Percentiles rank a stretch among this genome's conserved stretches.
Evolutionary conservation across 2,113 vertebrate genomes (phyloP).

Genomic region (Gila orcuttii): DNA sequence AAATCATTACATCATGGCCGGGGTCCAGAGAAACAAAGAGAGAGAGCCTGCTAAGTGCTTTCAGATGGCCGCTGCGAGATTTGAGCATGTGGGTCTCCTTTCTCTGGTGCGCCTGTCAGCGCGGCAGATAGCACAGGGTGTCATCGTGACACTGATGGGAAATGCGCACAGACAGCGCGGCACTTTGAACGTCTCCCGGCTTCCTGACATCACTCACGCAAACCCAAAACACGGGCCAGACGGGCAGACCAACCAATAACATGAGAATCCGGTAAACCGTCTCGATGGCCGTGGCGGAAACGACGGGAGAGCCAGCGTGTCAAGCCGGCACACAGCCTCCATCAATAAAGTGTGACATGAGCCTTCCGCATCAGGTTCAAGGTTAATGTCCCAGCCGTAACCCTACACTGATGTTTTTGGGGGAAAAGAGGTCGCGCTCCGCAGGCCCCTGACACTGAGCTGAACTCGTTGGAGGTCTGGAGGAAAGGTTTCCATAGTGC

Average conservation of each 20-base stretch:
- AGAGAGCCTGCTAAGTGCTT: slow-evolving; percentile 58
- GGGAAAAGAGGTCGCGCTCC: neutral
- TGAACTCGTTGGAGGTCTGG: slow-evolving; percentile 29
- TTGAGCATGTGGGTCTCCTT: slow-evolving; percentile 50
- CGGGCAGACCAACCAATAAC: slow-evolving; percentile 34
- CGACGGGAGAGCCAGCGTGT: slow-evolving; percentile 4
- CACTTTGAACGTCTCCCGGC: slow-evolving; percentile 44
- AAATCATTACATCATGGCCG: slow-evolving; percentile 57
- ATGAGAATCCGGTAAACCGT: slow-evolving; percentile 7
- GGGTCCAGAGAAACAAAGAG: slow-evolving; percentile 27
- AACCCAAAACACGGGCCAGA: slow-evolving; percentile 44
- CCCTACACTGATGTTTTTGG: slow-evolving; percentile 16
- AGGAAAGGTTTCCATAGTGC: slow-evolving; percentile 34
- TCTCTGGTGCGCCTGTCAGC: slow-evolving; percentile 18
- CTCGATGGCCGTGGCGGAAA: neutral
- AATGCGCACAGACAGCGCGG: slow-evolving; percentile 41
- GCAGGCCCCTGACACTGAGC: slow-evolving; percentile 40
- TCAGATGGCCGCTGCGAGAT: slow-evolving; percentile 56
- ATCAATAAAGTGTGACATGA: slow-evolving; percentile 50
- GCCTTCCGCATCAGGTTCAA: slow-evolving; percentile 22
- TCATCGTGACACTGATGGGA: slow-evolving; percentile 53
- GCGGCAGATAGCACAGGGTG: slow-evolving; percentile 41
- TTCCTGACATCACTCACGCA: slow-evolving; percentile 52
- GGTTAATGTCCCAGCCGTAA: slow-evolving; percentile 41
- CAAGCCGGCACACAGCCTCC: slow-evolving; percentile 32